Base-by-base conservation (phyloP, 1,140 invertebrate species). In the Micrasema longulum region DNA sequence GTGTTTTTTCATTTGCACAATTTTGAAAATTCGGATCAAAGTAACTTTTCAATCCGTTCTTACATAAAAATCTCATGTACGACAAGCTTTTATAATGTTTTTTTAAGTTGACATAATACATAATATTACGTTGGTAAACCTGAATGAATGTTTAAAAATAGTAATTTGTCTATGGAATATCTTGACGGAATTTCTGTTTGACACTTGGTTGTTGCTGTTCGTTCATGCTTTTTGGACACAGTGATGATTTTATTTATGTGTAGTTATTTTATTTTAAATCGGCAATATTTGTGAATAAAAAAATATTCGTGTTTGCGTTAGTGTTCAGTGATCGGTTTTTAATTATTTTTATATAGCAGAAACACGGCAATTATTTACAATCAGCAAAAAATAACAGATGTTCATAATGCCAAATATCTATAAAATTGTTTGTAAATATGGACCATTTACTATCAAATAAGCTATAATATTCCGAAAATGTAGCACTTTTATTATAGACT, bases 141-240 rank as follows among this genome's bases (percentile, higher is more conserved):
- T 48, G 60, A 47, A 18, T 16, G 9, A 38, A 64, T 47, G 60
- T 47, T 64, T 64, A 64, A 64, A 64, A 64, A 64, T 64, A 64
- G 60, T 64, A 14, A 62, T 45, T 64, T 47, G 60, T 64, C 60
- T 64, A 64, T 64, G 60, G 48, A 20, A 22, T 47, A 26, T 66
- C 64, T 66, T 66, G 64, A 53, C 64, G 64, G 64, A 66, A 66
- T 66, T 66, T 69, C 73, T 65, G 69, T 74, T 74, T 74, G 73
- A 74, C 73, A 69, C 70, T 74, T 71, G 35, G 64, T 74, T 74
- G 73, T 74, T 74, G 73, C 67, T 62, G 55, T 69, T 50, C 12
- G 55, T 69, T 69, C 67, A 62, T 60, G 67, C 53, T 48, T 69
- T 48, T 69, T 55, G 38, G 52, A 68, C 52, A 62, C 67, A 69